Evolutionary conservation across 2,113 vertebrate genomes (phyloP), one percentile per base, ranked within the genome.

Genomic region (Diglossa brunneiventris): DNA sequence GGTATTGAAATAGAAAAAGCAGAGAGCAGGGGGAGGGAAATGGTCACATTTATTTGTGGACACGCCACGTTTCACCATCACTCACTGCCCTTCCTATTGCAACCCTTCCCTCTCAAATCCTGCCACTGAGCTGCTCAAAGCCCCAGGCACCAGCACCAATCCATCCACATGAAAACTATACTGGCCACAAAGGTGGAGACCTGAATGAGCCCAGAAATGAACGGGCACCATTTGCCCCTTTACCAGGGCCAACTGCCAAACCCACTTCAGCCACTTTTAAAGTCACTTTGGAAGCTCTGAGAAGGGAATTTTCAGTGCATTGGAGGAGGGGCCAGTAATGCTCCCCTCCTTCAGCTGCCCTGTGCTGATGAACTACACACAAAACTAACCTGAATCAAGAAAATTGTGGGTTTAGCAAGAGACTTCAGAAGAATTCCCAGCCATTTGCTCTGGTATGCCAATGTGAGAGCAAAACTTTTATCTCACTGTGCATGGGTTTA

Each of bases 191-290:
- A 50, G n/a, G 55, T 26, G 47, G 22, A 89, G 63, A 81, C 18
- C 27, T 67, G 56, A 88, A 66, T 44, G 17, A 53, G 78, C 0
- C 0, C 7, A 7, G 87, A 59, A 73, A 77, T 6, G 46, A 61
- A 66, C 0, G 0, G 31, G n/a, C 15, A 33, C 14, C 2, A 1
- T 42, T 67, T 61, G 44, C 64, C 6, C 6, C 30, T 69, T 77
- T n/a, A 47, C 9, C 31, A 53, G 24, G 24, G 37, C 76, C 39
- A 74, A 8, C 31, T 85, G 35, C 66, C 17, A 11, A 80, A 70
- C 33, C 20, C 47, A 13, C 56, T 88, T n/a, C 39, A 86, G 39
- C 8, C 39, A 56, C 50, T 69, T 82, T 19, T 58, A 63, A 56
- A 90, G 15, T 26, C 22, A 67, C 72, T 83, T 74, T 59, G 35